These are phyloP conservation scores for Gallinago solitaria DNA, from an alignment of 2,797 vertebrate genomes.

Conservation along the genomic window DNA sequence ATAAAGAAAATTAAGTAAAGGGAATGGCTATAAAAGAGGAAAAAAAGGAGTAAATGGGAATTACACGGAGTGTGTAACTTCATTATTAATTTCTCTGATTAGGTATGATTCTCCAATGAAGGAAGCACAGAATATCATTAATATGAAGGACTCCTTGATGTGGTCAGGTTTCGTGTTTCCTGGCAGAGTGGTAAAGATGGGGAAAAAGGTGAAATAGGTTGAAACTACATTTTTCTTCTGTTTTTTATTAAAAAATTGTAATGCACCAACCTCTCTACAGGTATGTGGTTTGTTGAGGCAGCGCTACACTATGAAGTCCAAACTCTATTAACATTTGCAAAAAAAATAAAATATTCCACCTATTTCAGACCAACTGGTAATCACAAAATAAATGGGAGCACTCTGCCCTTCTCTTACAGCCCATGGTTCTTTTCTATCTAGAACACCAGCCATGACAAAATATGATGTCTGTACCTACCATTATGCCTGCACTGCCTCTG, in stretches of 20 bases:
- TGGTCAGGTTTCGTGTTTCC: background rate
- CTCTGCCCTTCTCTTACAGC: background rate
- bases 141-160: background rate
- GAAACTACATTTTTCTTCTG: background rate
- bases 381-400: background rate
- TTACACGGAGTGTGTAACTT: background rate
- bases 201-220: background rate
- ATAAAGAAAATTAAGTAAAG: background rate
- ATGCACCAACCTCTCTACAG: background rate
- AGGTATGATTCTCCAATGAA: background rate
- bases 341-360: background rate
- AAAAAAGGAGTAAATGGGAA: background rate
- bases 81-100: background rate
- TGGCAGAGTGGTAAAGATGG: background rate
- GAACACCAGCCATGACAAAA: background rate
- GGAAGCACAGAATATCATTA: background rate
- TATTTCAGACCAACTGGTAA: background rate
- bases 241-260: background rate
- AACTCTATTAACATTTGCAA: background rate
- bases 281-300: background rate
- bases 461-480: background rate
- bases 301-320: background rate
- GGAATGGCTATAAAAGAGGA: background rate
- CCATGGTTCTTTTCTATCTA: background rate
- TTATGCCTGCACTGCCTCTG: background rate